Base-by-base conservation (phyloP, 1,140 invertebrate genomes). In the Chrysoperla carnea region DNA sequence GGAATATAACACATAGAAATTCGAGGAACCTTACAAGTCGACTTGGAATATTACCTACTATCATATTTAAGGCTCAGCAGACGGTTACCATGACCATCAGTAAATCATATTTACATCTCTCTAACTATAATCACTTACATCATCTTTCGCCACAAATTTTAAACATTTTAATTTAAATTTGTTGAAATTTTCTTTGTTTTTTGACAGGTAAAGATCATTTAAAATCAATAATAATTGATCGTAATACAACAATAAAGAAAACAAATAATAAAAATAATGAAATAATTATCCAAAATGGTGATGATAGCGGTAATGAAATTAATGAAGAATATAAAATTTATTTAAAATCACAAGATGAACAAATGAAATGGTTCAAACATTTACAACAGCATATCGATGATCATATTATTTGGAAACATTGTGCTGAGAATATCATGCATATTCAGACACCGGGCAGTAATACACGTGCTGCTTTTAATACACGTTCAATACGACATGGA, bases 361-460 rank as follows among this genome's bases (percentile, higher is more conserved):
- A 58, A 38, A 56, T 65, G 36, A 60, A 61, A 42, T 73, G 70
- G 70, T 43, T 68, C 8, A 58, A 57, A 44, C 45, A 62, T 35
- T 51, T 75, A 11, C 49, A 56, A 11, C 55, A 59, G 35, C 65
- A 70, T 39, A 53, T 62, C 1, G 60, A 66, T 35, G 72, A 75
- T 49, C 65, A 73, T 48, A 51, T 54, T 8, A 64, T 67, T 33
- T 81, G 77, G 77, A 72, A 72, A 49, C 68, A 70, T 43, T 72
- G 74, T 0, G 72, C 70, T 37, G 71, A 74, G 53, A 62, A 64
- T 37, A 49, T 68, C 36, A 76, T 79, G 68, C 64, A 73, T 46
- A 67, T 78, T 8, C 65, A 69, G 5, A 64, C 60, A 13, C 62
- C 69, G 6, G 66, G 69, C 40, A 23, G 17, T 23, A 61, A 60